Evolutionary conservation across 1,140 invertebrate species (phyloP).

Genomic region (Diachasmimorpha longicaudata): DNA sequence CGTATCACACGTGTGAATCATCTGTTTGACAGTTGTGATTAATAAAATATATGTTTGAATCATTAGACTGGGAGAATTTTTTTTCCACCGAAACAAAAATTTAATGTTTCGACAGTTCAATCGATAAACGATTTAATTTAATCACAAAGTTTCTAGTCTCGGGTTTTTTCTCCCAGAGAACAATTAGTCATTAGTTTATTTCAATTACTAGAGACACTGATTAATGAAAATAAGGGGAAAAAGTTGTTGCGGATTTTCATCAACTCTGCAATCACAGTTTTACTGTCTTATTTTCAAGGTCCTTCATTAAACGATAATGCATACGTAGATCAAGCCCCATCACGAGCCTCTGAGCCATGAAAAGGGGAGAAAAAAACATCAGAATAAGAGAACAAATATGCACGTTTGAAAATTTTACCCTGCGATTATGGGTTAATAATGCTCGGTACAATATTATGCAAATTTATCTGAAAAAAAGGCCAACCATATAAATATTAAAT

Average conservation of each 20-base stretch:
- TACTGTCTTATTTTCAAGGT: not conserved
- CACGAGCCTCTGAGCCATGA: not conserved
- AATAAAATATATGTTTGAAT: not conserved
- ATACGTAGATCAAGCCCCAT: not conserved
- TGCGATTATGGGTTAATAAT: not conserved
- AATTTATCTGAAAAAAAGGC: not conserved
- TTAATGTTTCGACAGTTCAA: too few relatives aligned
- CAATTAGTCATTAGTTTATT: not conserved
- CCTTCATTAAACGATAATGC: not conserved
- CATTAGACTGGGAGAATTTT: too few relatives aligned
- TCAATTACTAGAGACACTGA: not conserved
- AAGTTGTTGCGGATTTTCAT: not conserved
- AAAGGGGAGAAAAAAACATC: not conserved
- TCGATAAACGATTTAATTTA: too few relatives aligned
- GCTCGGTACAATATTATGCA: not conserved
- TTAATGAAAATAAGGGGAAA: not conserved
- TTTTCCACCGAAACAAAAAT: too few relatives aligned
- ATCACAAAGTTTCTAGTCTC: too few relatives aligned
- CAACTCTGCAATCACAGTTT: not conserved
- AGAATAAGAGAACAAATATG: not conserved
- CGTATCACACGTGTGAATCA: not conserved
- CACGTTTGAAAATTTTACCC: not conserved
- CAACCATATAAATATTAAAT: slow-evolving; percentile 4
- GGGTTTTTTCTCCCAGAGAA: too few relatives aligned
- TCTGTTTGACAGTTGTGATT: not conserved